These are phyloP conservation scores for Blennius ocellaris DNA, from an alignment of 2,113 vertebrate species.

Conservation along the genomic window DNA sequence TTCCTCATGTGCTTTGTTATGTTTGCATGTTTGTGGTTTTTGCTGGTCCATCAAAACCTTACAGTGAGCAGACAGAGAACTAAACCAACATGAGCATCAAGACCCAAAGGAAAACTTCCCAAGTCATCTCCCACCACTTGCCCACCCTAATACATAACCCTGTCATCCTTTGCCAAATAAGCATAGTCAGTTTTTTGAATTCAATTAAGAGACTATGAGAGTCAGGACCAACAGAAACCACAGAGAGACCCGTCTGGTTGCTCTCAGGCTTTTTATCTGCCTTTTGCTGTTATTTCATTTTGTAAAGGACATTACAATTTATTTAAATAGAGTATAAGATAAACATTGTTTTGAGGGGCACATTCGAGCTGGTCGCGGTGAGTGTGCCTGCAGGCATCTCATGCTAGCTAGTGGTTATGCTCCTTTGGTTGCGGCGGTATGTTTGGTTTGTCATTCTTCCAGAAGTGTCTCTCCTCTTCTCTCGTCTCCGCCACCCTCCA, in stretches of 20 bases:
- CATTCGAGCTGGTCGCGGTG: conserved; percentile 52
- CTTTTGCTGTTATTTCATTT: conserved; percentile 68
- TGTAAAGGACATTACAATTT: conserved; percentile 67
- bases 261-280: conserved; percentile 73
- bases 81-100: conserved; percentile 57
- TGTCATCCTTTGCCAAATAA: conserved; percentile 75
- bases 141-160: conserved; percentile 32
- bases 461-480: conserved; percentile 57
- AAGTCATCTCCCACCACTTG: conserved; percentile 52
- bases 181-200: conserved; percentile 70
- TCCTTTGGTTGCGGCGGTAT: conserved; percentile 55
- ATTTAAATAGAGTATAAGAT: conserved; percentile 70
- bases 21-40: conserved; percentile 77
- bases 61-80: conserved; percentile 51
- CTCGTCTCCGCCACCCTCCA: conserved; percentile 37
- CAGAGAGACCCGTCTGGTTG: conserved; percentile 60
- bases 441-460: conserved; percentile 72
- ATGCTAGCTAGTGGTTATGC: conserved; percentile 62
- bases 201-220: conserved; percentile 67
- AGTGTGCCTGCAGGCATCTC: conserved; percentile 64
- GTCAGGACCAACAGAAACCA: conserved; percentile 60
- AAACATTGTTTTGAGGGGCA: conserved; percentile 65
- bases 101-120: conserved; percentile 66
- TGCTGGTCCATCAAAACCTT: conserved; percentile 66
- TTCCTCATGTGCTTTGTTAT: conserved; percentile 71